phyloP scores from a whole-genome alignment of 2,888 invertebrate genomes.

The Sericinus montela region DNA sequence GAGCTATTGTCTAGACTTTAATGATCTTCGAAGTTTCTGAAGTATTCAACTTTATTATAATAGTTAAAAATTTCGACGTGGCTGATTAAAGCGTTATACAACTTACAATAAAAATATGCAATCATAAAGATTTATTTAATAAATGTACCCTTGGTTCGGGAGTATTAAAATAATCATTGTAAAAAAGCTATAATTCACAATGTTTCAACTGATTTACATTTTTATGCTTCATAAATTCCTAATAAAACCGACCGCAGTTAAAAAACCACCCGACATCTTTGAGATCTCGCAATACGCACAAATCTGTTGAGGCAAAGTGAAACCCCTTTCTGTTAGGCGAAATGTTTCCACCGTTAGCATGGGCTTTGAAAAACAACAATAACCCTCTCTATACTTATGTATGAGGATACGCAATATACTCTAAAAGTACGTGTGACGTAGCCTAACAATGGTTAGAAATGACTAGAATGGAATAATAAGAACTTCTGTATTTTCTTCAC shows the following conservation, averaged over 20 bases:
- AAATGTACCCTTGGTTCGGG: background rate
- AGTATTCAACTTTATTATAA: constrained; percentile 5
- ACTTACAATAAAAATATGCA: background rate
- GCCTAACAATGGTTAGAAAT: background rate
- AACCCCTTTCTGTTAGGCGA: constrained; percentile 56
- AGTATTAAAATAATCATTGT: constrained; percentile 24
- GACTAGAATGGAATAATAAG: background rate
- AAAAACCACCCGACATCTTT: constrained; percentile 44
- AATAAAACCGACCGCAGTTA: constrained; percentile 59
- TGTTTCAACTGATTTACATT: constrained; percentile 52
- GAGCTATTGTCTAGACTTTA: constrained; percentile 35
- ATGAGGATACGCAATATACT: constrained; percentile 71
- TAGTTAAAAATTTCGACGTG: background rate
- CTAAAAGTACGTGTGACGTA: constrained; percentile 51
- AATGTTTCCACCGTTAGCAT: constrained; percentile 43
- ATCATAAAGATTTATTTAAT: no score
- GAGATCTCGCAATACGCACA: constrained; percentile 49
- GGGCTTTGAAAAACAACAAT: constrained; percentile 76
- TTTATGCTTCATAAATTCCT: constrained; percentile 71
- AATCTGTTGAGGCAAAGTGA: constrained; percentile 55
- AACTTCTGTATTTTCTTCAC: no score
- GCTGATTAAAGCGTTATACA: background rate
- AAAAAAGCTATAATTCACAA: constrained; percentile 23
- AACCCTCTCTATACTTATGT: constrained; percentile 59
- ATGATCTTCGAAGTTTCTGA: constrained; percentile 29